Conservation (phyloP, 2,113 vertebrate genomes). For the Pholis gunnellus region DNA sequence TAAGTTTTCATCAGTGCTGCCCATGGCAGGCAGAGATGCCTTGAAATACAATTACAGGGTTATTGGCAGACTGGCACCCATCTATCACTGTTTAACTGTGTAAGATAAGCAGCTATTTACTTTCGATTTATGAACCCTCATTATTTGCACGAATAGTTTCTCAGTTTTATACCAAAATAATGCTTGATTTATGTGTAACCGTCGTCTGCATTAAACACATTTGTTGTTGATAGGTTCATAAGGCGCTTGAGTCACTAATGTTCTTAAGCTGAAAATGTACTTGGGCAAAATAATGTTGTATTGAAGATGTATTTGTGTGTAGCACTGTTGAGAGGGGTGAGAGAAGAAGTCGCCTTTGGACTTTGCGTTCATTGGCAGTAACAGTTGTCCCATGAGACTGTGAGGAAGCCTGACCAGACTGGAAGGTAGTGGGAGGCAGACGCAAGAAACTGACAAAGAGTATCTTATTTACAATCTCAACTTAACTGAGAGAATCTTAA, state of each 20-base stretch:
- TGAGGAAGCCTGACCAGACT: neutral
- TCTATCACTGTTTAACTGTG: constrained; percentile 5
- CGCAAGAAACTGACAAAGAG: too few species aligned
- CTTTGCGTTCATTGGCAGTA: neutral
- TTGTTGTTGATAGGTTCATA: neutral
- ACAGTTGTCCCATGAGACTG: constrained; percentile 6
- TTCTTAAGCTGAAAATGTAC: neutral
- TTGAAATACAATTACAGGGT: constrained; percentile 37
- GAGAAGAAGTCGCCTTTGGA: neutral
- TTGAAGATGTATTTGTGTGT: neutral
- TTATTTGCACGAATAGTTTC: constrained; percentile 24
- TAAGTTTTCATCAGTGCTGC: constrained; percentile 20
- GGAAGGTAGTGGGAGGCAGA: too few species aligned
- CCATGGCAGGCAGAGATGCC: neutral
- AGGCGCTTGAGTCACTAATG: neutral
- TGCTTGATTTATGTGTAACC: neutral
- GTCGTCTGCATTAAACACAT: neutral
- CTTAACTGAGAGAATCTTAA: too few species aligned
- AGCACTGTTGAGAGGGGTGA: neutral
- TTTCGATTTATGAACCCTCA: neutral
- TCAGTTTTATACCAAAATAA: neutral
- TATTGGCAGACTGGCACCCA: constrained; percentile 25
- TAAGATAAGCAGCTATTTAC: constrained; percentile 10
- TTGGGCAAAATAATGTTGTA: neutral
- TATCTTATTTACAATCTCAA: too few species aligned